These are phyloP conservation scores for Machimus rusticus DNA, from an alignment of 2,888 invertebrate genomes.

Conservation along the genomic window DNA sequence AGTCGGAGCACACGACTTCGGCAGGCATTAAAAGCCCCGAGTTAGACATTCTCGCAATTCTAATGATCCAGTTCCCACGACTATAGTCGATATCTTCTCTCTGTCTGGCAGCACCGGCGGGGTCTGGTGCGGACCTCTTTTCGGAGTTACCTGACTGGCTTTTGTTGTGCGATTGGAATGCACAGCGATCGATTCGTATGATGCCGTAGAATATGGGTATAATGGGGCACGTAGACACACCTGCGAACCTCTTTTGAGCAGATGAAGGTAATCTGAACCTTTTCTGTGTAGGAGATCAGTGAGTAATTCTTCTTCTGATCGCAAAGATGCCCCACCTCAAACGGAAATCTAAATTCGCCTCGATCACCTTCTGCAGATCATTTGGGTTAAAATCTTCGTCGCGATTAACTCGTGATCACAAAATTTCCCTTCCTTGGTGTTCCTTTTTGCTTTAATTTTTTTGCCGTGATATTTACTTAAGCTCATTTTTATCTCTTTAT, in stretches of 20 bases:
- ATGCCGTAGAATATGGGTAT: slow-evolving; percentile 1
- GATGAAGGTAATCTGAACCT: slow-evolving; percentile 33
- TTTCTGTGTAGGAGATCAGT: slow-evolving; percentile 30
- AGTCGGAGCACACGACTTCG: slow-evolving; percentile 3
- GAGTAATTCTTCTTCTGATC: slow-evolving; percentile 26
- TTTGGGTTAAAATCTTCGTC: neutral
- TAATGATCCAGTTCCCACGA: slow-evolving; percentile 40
- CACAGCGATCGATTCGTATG: slow-evolving; percentile 11
- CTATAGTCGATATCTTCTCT: slow-evolving; percentile 6
- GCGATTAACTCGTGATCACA: neutral
- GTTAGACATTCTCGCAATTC: slow-evolving; percentile 33
- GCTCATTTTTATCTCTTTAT: neutral
- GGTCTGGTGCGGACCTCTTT: neutral
- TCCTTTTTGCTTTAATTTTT: slow-evolving; percentile 1
- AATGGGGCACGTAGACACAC: slow-evolving; percentile 25
- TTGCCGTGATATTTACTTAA: slow-evolving; percentile 24
- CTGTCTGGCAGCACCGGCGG: neutral
- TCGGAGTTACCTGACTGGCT: neutral
- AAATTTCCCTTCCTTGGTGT: neutral
- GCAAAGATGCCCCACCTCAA: slow-evolving; percentile 36
- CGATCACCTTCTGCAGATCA: slow-evolving; percentile 20
- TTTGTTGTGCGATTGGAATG: neutral
- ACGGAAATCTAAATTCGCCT: slow-evolving; percentile 1
- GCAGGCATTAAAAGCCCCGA: neutral
- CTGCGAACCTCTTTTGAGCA: slow-evolving; percentile 20